Conservation (phyloP, 2,888 invertebrate species). For the Leptopilina drosophilae region DNA sequence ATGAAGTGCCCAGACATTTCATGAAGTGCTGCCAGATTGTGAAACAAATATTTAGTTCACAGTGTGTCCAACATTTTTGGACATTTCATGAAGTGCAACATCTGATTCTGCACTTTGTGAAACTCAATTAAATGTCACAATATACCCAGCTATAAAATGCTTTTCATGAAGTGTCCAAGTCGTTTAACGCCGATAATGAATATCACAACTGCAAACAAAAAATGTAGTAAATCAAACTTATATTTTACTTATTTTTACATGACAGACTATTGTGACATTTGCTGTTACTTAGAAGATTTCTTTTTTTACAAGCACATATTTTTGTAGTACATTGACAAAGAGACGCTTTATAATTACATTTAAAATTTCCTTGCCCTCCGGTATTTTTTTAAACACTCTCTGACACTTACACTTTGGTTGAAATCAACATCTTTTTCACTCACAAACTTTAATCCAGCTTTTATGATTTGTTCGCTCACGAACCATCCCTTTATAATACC, state of each 20-base stretch:
- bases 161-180: constrained; percentile 36
- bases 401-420: background rate
- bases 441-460: background rate
- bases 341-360: background rate
- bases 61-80: no score
- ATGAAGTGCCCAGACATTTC: no score
- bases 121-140: constrained; percentile 41
- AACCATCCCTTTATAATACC: background rate
- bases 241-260: background rate
- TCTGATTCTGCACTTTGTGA: constrained; percentile 54
- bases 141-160: no score
- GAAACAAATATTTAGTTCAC: no score
- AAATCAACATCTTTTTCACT: background rate
- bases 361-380: background rate
- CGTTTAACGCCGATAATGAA: no score
- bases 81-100: constrained; percentile 1
- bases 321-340: background rate
- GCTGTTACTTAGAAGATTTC: background rate
- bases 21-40: no score
- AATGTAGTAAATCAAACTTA: background rate
- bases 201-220: no score
- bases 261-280: background rate
- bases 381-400: background rate
- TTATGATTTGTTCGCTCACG: background rate
- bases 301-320: background rate